Evolutionary conservation across 2,113 vertebrate species (phyloP), one percentile per base, ranked within the genome.

Genomic region (Prinia subflava): DNA sequence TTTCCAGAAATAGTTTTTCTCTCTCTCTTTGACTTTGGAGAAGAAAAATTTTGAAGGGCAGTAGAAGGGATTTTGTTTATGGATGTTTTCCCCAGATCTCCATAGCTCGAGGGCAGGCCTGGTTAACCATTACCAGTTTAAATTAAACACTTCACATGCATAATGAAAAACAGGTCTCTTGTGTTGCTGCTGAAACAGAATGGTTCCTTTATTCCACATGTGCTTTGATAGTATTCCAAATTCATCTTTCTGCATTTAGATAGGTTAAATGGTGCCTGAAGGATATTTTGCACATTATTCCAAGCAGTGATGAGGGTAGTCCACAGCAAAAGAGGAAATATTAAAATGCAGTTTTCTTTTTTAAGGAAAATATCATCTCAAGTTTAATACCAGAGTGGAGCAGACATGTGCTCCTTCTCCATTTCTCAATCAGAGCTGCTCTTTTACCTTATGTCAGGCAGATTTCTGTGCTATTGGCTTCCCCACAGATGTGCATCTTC

Each of bases 171-270:
- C 89, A 95, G 83, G 63, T 82, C 62, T 92, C 25, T 78, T 33
- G 9, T 49, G 44, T 65, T 94, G 77, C 67, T 85, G 57, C 49
- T 91, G 89, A 73, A 91, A 69, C 57, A 73, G 60, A 96, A 87
- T 65, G 53, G 44, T 33, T 79, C 63, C 85, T 83, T 91, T 75
- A 79, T 89, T 95, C 69, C 75, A 1, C 76, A 39, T 73, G 41
- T 76, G 78, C 94, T 96, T 96, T 94, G 78, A 91, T 90, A 76
- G 49, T 21, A 39, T 91, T 96, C 95, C 95, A 96, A 62, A 90
- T 57, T 65, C 27, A 57, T 91, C 71, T 90, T 71, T 89, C 35
- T 92, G 52, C 83, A 55, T 92, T 94, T 94, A 80, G 63, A 76
- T 93, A 69, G 70, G 53, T 83, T 94, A 88, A 87, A 24, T 76